Conservation (phyloP, 2,113 vertebrate species). For the Elaphurus davidianus region DNA sequence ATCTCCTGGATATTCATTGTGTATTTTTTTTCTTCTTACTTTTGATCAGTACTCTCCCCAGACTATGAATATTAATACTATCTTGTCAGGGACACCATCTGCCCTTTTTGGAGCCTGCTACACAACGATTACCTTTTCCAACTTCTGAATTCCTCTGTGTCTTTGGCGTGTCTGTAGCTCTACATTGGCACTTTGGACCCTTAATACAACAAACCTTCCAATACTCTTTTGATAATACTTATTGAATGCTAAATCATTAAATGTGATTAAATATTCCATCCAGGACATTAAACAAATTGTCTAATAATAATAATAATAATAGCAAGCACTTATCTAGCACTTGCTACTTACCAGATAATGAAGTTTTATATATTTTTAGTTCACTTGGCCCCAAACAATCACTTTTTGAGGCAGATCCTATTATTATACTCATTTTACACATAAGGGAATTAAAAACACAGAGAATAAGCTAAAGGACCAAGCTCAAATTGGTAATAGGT, state of each 20-base stretch:
- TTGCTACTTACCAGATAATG: neutral
- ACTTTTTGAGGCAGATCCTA: neutral
- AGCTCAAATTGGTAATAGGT: neutral
- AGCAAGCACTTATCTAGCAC: neutral
- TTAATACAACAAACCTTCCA: neutral
- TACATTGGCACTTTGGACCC: neutral
- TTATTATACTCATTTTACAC: neutral
- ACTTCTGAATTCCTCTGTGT: neutral
- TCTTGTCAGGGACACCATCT: fast-evolving
- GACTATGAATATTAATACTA: neutral
- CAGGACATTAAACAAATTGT: neutral
- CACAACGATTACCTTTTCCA: neutral
- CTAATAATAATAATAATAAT: neutral
- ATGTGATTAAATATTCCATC: neutral
- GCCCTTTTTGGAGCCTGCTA: neutral
- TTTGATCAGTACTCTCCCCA: neutral
- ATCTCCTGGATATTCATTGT: neutral
- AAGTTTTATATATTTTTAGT: neutral
- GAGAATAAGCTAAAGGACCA: neutral
- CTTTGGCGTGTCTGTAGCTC: neutral
- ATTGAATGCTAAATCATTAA: neutral
- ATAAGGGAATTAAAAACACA: neutral
- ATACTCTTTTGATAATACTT: neutral
- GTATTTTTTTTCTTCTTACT: neutral
- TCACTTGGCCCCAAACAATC: neutral